Evolutionary conservation across 1,140 invertebrate genomes (phyloP).

Genomic region (Bombyx mori): DNA sequence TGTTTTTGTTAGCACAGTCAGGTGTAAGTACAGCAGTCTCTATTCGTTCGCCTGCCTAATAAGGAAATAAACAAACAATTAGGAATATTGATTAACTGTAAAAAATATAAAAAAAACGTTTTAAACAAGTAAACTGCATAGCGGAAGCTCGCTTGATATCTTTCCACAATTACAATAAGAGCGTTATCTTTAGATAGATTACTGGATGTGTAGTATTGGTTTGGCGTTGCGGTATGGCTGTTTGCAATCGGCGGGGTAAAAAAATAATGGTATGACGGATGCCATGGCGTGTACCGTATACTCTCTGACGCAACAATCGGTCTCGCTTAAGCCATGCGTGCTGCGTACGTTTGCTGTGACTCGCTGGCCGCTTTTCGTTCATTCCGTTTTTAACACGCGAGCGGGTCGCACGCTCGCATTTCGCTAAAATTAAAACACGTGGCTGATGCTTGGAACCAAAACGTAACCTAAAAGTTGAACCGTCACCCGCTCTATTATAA

Average conservation of each 20-base stretch:
- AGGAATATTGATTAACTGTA: too few species aligned
- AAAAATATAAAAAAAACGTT: too few species aligned
- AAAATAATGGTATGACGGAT: not conserved
- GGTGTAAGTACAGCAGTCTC: too few species aligned
- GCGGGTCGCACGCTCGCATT: constrained; percentile 7
- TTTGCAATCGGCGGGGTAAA: not conserved
- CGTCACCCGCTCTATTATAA: constrained; percentile 3
- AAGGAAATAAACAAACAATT: too few species aligned
- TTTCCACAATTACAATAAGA: too few species aligned
- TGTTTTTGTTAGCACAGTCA: too few species aligned
- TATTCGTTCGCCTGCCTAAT: too few species aligned
- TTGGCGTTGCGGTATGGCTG: too few species aligned
- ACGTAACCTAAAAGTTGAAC: constrained; percentile 16
- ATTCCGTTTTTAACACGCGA: constrained; percentile 19
- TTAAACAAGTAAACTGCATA: too few species aligned
- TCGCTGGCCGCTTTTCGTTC: constrained; percentile 9
- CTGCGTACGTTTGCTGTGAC: constrained; percentile 13
- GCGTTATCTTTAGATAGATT: too few species aligned
- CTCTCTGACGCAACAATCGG: constrained; percentile 20
- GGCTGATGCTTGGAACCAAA: constrained; percentile 12
- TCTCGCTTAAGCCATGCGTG: constrained; percentile 13
- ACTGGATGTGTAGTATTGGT: too few species aligned
- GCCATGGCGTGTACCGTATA: not conserved
- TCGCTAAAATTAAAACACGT: constrained; percentile 20
- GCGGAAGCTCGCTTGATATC: too few species aligned